Evolutionary conservation across 1,140 invertebrate species (phyloP).

Genomic region (Heliconius melpomene): DNA sequence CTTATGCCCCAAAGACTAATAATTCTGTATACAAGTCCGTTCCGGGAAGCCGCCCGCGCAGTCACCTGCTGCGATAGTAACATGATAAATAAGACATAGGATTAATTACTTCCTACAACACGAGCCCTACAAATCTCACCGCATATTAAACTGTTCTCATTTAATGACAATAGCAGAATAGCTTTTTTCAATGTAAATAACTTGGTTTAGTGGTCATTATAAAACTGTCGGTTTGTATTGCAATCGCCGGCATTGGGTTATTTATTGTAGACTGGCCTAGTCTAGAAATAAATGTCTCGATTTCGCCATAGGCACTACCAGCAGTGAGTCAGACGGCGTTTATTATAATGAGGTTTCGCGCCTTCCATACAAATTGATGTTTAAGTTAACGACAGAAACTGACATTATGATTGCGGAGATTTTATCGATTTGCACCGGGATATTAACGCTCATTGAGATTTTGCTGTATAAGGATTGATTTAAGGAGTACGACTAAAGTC

Average conservation of each 20-base stretch:
- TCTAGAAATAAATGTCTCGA: conserved; percentile 65
- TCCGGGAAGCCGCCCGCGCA: conserved; percentile 63
- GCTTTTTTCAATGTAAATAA: conserved; percentile 47
- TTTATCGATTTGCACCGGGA: conserved; percentile 37
- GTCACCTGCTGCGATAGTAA: conserved; percentile 70
- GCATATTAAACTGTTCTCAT: conserved; percentile 61
- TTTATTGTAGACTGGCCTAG: conserved; percentile 64
- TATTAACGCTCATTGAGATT: conserved; percentile 32
- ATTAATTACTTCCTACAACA: conserved; percentile 75
- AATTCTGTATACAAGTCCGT: conserved; percentile 38
- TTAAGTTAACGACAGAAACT: conserved; percentile 41
- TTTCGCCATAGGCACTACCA: conserved; percentile 57
- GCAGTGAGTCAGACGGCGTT: conserved; percentile 55
- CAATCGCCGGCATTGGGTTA: conserved; percentile 52
- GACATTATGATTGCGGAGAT: conserved; percentile 40
- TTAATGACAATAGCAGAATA: conserved; percentile 59
- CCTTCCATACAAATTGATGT: conserved; percentile 45
- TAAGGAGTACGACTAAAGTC: conserved; percentile 20
- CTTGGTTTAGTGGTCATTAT: conserved; percentile 49
- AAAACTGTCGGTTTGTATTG: conserved; percentile 62
- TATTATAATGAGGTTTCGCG: conserved; percentile 55
- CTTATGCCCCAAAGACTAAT: conserved; percentile 19
- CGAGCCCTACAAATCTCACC: conserved; percentile 59
- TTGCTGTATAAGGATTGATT: conserved; percentile 34
- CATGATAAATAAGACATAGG: conserved; percentile 70